Conservation (phyloP, 2,113 vertebrate species). For the Dipodomys stephensi region DNA sequence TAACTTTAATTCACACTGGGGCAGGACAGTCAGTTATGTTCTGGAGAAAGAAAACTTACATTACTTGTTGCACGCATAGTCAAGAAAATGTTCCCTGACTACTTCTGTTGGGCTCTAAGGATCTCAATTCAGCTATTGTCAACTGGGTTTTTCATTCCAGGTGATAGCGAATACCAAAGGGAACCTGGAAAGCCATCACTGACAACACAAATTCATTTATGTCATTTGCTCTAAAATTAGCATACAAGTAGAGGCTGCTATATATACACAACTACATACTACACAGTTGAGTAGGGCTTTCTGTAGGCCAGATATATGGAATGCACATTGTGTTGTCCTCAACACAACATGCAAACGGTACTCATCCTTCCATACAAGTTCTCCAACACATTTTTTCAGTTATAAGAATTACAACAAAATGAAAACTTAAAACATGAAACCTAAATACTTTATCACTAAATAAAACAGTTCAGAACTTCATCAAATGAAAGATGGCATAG, state of each 20-base stretch:
- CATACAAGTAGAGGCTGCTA: not conserved
- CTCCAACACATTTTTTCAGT: not conserved
- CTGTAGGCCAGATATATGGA: not conserved
- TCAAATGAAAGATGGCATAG: not conserved
- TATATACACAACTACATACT: not conserved
- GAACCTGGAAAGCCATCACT: not conserved
- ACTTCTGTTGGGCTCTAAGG: not conserved
- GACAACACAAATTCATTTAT: not conserved
- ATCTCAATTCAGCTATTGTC: not conserved
- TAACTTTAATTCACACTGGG: conserved; percentile 19
- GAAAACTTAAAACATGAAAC: not conserved
- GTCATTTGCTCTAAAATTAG: not conserved
- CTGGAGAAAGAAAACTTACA: not conserved
- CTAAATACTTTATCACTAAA: conserved; percentile 9
- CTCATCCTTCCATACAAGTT: too few relatives aligned
- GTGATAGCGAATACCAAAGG: not conserved
- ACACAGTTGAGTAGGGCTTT: not conserved
- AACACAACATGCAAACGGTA: too few relatives aligned
- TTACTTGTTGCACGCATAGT: not conserved
- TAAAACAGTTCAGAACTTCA: not conserved
- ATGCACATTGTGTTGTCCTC: not conserved
- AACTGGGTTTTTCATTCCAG: conserved; percentile 5
- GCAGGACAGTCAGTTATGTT: not conserved
- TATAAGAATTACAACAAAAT: not conserved
- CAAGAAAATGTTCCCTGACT: not conserved